Evolutionary conservation across 2,888 invertebrate genomes (phyloP).

Genomic region (Drosophila subsilvestris): DNA sequence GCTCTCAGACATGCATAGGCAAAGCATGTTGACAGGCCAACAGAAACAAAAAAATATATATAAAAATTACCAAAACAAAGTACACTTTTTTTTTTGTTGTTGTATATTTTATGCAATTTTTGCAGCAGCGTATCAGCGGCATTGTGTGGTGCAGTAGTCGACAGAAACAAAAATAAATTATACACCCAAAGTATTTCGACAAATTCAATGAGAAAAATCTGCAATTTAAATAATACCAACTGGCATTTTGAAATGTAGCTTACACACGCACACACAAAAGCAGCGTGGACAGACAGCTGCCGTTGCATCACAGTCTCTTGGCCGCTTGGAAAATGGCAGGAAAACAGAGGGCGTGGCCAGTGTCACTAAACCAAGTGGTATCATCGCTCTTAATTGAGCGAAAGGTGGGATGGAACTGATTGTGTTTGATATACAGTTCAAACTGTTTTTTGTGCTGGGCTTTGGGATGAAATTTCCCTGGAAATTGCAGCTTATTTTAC

Average conservation of each 20-base stretch:
- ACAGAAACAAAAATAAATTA: conserved; percentile 66
- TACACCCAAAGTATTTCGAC: conserved; percentile 66
- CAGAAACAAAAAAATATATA: conserved; percentile 34
- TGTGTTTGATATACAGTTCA: too few species aligned
- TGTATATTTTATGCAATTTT: conserved; percentile 71
- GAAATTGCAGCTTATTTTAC: too few species aligned
- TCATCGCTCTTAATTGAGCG: not conserved
- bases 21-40: conserved; percentile 64
- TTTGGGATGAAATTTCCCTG: too few species aligned
- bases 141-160: conserved; percentile 47
- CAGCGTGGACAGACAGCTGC: conserved; percentile 58
- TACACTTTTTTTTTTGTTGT: conserved; percentile 47
- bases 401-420: not conserved
- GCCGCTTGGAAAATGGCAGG: conserved; percentile 9
- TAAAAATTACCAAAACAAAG: conserved; percentile 18
- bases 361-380: not conserved
- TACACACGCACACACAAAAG: conserved; percentile 28
- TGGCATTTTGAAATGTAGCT: conserved; percentile 65
- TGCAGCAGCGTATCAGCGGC: conserved; percentile 21
- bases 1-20: conserved; percentile 53
- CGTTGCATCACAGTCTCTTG: conserved; percentile 56
- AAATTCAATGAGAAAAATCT: conserved; percentile 73
- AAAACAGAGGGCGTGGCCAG: conserved; percentile 27
- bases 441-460: not conserved
- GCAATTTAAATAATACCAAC: conserved; percentile 76